phyloP scores from a whole-genome alignment of 2,113 vertebrate species.

The Anas platyrhynchos region DNA sequence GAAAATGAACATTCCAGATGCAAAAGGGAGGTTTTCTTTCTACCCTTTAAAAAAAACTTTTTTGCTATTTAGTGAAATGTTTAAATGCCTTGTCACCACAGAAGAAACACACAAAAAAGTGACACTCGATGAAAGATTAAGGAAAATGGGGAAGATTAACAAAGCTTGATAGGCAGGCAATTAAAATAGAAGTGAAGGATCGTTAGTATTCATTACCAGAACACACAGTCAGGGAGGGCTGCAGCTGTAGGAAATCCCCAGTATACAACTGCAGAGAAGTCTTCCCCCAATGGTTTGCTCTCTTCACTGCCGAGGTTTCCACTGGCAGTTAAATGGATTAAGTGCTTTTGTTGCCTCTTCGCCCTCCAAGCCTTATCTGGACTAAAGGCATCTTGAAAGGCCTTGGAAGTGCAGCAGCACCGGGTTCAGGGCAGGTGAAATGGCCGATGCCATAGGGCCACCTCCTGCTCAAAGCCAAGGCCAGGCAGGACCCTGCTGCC shows the following conservation, averaged over 20 bases:
- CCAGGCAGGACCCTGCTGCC: not conserved
- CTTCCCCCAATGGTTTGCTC: not conserved
- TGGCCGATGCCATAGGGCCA: not conserved
- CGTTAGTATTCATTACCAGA: constrained; percentile 75
- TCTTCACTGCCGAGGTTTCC: not conserved
- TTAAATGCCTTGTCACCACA: constrained; percentile 78
- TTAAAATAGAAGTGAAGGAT: constrained; percentile 74
- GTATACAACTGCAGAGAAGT: not conserved
- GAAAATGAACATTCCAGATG: constrained; percentile 51
- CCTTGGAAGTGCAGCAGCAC: not conserved
- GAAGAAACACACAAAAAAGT: constrained; percentile 60
- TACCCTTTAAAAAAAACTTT: not conserved
- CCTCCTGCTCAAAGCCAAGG: not conserved
- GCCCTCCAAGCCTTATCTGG: not conserved
- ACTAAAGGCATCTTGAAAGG: not conserved
- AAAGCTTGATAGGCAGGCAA: constrained; percentile 73
- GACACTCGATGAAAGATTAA: constrained; percentile 72
- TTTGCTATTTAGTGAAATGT: constrained; percentile 33
- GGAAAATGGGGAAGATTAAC: constrained; percentile 73
- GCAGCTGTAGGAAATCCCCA: constrained; percentile 36
- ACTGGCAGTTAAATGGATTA: constrained; percentile 31
- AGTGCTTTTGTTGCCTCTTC: constrained; percentile 36
- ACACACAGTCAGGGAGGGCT: constrained; percentile 8
- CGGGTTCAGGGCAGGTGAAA: not conserved
- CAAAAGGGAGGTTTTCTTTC: not conserved